Evolutionary conservation across 2,888 invertebrate genomes (phyloP).

Genomic region (Xylota sylvarum): DNA sequence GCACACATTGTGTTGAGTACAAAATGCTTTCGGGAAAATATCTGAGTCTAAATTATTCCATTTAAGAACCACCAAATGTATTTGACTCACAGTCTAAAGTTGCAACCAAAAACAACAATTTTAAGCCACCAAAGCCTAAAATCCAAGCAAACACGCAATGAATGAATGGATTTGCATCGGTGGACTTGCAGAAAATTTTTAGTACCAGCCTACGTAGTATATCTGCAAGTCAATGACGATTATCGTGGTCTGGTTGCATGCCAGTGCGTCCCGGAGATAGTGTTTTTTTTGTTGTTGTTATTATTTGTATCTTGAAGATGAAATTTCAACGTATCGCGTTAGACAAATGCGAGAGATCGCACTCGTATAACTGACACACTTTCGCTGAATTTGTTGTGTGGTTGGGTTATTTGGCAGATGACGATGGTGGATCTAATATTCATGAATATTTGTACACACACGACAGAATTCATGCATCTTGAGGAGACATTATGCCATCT

Average conservation of each 20-base stretch:
- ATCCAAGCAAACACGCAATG: neutral
- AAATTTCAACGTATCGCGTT: conserved; percentile 9
- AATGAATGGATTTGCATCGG: neutral
- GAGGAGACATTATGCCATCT: too few relatives aligned
- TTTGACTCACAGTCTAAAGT: too few relatives aligned
- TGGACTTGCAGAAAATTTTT: conserved; percentile 8
- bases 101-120: too few relatives aligned
- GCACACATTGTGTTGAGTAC: too few relatives aligned
- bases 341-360: conserved; percentile 49
- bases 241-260: conserved; percentile 26
- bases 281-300: neutral
- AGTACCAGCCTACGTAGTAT: neutral
- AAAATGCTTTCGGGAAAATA: too few relatives aligned
- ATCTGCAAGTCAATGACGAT: neutral
- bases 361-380: conserved; percentile 66
- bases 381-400: conserved; percentile 65
- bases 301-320: neutral
- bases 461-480: neutral
- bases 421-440: neutral
- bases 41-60: too few relatives aligned
- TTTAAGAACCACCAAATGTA: too few relatives aligned
- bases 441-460: neutral
- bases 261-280: conserved; percentile 2
- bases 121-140: too few relatives aligned
- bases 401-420: conserved; percentile 38